A percentile compares a stretch with the other conserved stretches of the same genome.
Conservation (phyloP, 1,140 invertebrate species). For the Euschistus heros region DNA sequence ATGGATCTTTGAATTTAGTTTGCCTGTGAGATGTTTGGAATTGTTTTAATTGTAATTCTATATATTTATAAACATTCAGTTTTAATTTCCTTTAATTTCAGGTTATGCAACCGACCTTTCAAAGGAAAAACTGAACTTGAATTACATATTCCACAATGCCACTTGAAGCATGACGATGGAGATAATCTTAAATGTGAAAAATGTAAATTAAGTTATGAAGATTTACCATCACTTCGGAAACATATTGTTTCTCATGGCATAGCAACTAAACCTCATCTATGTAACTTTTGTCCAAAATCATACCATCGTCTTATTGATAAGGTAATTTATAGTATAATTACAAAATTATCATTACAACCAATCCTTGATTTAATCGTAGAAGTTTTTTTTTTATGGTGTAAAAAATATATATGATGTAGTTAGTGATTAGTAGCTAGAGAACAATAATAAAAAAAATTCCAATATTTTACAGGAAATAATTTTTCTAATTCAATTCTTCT, state of each 20-base stretch:
- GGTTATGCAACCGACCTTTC: conserved; percentile 11
- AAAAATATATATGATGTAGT: no score
- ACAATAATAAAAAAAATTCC: no score
- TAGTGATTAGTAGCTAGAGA: no score
- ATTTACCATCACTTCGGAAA: not conserved
- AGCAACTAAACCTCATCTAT: not conserved
- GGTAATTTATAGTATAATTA: not conserved
- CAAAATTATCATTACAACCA: no score
- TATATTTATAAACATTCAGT: not conserved
- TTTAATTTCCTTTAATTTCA: not conserved
- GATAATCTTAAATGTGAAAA: not conserved
- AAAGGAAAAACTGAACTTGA: conserved; percentile 4
- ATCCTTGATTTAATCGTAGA: no score
- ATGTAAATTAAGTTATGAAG: not conserved
- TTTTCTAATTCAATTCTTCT: no score
- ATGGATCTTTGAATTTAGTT: not conserved
- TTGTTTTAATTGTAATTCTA: not conserved
- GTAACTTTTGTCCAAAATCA: conserved; percentile 1
- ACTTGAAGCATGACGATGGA: not conserved
- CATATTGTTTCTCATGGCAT: not conserved
- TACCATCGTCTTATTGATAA: conserved; percentile 6
- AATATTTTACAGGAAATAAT: no score
- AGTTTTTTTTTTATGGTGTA: no score
- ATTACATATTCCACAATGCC: conserved; percentile 6
- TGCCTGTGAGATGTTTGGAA: not conserved